Evolutionary conservation across 2,888 invertebrate genomes (phyloP), one percentile per base, ranked within the genome.

Genomic region (Geotrupes spiniger): DNA sequence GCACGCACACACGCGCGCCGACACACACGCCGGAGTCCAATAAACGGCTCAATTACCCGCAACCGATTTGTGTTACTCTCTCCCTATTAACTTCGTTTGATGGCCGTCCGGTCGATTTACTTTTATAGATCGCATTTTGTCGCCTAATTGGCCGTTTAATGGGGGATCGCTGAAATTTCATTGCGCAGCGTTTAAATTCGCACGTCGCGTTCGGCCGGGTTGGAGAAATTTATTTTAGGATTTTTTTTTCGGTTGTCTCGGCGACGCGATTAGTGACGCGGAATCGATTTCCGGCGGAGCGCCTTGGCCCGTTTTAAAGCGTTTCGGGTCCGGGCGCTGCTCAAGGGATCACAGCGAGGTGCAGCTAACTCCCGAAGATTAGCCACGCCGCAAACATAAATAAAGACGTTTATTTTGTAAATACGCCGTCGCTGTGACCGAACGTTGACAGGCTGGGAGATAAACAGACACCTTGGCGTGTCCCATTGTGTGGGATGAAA

Each of bases 51-150:
- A 57, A 64, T 66, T 64, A 65, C 58, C 58, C 49, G 36, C 51
- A 49, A 53, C 33, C 48, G 54, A 59, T 60, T 56, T 59, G 61
- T 58, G 62, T 62, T 63, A 63, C 60, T 62, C 63, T 62, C 66
- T 58, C 61, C 60, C 65, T 63, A 66, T 66, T 65, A 66, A 66
- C 58, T 60, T 60, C 52, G 53, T 60, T 61, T 61, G 61, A 62
- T 59, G 58, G 56, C 50, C 57, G 53, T 63, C 61, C 58, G 58
- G 58, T 53, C 58, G 58, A 59, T 59, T 61, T 55, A 58, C 56
- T 55, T 57, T 56, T 54, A 63, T 63, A 61, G 61, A 62, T 61
- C 51, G 57, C 50, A 41, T 42, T 27, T 53, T 53, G 56, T 55
- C 58, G 49, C 33, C 39, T 58, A 59, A 62, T 61, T 57, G 50